phyloP scores from a whole-genome alignment of 2,888 invertebrate genomes.

The Sminthurinus aureus region DNA sequence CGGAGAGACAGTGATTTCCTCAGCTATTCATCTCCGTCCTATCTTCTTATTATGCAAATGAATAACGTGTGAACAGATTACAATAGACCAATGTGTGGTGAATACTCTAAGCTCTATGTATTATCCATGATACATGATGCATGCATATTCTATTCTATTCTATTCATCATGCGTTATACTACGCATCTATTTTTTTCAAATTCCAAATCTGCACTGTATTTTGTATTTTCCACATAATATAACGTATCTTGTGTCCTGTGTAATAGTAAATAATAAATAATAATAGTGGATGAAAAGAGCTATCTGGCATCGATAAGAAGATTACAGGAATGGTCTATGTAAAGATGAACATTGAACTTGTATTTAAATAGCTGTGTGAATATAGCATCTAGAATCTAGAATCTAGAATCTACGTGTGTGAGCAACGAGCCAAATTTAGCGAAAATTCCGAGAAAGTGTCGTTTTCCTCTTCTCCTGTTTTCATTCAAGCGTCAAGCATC shows the following conservation, averaged over 20 bases:
- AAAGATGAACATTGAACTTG: too few species aligned
- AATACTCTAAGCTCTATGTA: background rate
- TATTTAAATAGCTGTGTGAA: too few species aligned
- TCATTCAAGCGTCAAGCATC: too few species aligned
- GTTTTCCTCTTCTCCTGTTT: background rate
- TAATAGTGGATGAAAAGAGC: background rate
- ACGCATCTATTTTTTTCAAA: background rate
- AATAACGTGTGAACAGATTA: background rate
- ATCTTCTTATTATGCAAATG: conserved; percentile 10
- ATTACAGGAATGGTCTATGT: background rate
- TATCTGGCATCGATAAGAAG: background rate
- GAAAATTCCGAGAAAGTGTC: background rate
- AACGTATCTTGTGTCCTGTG: too few species aligned
- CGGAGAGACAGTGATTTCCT: background rate
- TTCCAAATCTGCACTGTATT: background rate
- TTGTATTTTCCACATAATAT: background rate
- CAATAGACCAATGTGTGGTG: background rate
- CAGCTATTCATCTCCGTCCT: background rate
- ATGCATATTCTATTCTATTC: too few species aligned
- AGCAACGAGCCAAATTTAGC: too few species aligned
- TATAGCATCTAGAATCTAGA: too few species aligned
- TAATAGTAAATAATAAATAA: background rate
- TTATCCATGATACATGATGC: background rate
- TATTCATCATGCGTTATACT: too few species aligned
- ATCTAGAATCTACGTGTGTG: too few species aligned